Evolutionary conservation across 2,113 vertebrate species (phyloP), one percentile per base, ranked within the genome.

Genomic region (Pachypanchax playfairii): DNA sequence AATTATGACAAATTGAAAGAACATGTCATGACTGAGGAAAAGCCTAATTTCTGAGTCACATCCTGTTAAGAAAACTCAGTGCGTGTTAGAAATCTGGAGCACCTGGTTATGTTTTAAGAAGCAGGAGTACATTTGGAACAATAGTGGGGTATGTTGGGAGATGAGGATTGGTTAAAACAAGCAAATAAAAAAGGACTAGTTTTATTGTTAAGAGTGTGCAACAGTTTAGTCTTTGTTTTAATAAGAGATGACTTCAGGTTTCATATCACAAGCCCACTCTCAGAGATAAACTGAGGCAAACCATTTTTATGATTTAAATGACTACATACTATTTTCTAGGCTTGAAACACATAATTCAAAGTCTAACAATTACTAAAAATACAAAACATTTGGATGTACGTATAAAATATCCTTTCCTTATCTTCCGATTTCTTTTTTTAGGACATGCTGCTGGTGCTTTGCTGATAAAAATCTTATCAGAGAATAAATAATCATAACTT

Each of bases 1-100:
- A 73, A 43, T 18, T 4, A 20, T 13, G 70, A 48, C n/a, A 73
- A 76, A 66, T 73, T 80, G 28, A 52, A 57, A 41, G 43, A 51
- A 51, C 55, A 62, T 35, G 24, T 73, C 51, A 65, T 64, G 33
- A 61, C 33, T 42, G 6, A 18, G n/a, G 6, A 42, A 42, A 35
- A 64, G 46, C 4, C 20, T 39, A 29, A 72, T 60, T 75, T 26
- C 18, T 22, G 22, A 41, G 64, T 9, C 8, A 11, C 53, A 58
- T 56, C 24, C 54, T 39, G 35, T 44, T 35, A 21, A n/a, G 21
- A 59, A 64, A 53, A 73, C 26, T 49, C 14, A 5, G 15, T 17
- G 36, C 4, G 6, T 20, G n/a, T 15, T 17, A 39, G 36, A 39
- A 29, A 29, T n/a, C n/a, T n/a, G n/a, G n/a, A n/a, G 12, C 12